Percentiles rank a stretch among this genome's conserved stretches.
These are phyloP conservation scores for Ceraclea dissimilis DNA, from an alignment of 2,888 invertebrate species.

Conservation along the genomic window DNA sequence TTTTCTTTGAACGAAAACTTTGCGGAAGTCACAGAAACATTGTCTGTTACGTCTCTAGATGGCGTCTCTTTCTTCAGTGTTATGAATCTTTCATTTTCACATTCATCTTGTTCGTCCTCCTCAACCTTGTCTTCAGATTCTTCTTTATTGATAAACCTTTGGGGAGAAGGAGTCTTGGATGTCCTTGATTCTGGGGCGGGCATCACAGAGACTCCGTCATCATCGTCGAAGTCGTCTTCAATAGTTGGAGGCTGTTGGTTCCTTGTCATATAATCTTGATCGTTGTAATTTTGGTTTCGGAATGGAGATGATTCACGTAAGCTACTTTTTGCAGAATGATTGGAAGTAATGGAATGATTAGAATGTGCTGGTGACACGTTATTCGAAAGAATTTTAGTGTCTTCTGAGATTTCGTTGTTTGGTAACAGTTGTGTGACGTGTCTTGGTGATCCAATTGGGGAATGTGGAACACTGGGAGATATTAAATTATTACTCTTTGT, in stretches of 20 bases:
- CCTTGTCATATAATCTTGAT: conserved; percentile 1
- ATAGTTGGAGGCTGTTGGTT: conserved; percentile 9
- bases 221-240: conserved; percentile 15
- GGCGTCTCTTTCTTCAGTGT: conserved; percentile 23
- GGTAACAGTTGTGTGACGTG: neutral
- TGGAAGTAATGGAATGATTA: neutral
- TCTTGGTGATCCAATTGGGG: neutral
- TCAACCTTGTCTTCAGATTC: conserved; percentile 18
- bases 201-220: neutral
- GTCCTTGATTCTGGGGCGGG: conserved; percentile 17
- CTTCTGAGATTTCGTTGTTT: neutral
- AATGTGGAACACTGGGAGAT: neutral
- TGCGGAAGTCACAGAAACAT: conserved; percentile 6
- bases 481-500: neutral
- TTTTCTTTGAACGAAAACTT: conserved; percentile 10
- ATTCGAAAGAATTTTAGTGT: neutral
- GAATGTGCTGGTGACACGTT: neutral
- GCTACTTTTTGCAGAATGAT: neutral
- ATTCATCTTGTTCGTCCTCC: conserved; percentile 15
- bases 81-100: conserved; percentile 25
- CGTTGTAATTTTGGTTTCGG: neutral
- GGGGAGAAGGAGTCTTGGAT: conserved; percentile 19
- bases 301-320: neutral
- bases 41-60: conserved; percentile 11
- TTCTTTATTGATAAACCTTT: conserved; percentile 21